Conservation (phyloP, 2,888 invertebrate species). For the Drosophila colorata region DNA sequence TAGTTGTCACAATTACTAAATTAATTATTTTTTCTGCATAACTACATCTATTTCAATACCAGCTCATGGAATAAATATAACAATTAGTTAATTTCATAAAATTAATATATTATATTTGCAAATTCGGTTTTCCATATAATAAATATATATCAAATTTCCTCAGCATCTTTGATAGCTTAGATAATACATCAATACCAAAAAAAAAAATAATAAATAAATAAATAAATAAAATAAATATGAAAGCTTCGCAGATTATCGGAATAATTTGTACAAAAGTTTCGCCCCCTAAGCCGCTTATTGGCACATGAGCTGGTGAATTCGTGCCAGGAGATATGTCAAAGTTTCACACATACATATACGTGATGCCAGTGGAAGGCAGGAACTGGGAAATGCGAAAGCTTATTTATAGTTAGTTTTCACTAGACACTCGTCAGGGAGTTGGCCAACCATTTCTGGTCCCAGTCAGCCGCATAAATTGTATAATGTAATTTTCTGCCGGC, state of each 20-base stretch:
- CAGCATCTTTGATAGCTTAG: background rate
- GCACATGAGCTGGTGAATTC: background rate
- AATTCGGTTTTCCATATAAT: too few relatives aligned
- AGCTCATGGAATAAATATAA: too few relatives aligned
- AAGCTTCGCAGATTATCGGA: constrained; percentile 30
- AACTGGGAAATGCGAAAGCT: constrained; percentile 37
- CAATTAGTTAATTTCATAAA: too few relatives aligned
- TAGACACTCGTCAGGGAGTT: constrained; percentile 45
- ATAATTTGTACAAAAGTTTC: constrained; percentile 38
- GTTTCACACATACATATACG: constrained; percentile 1
- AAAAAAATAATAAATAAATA: background rate
- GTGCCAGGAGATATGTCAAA: constrained; percentile 27
- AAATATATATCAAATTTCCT: background rate
- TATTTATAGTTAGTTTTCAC: constrained; percentile 56
- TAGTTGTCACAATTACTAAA: too few relatives aligned
- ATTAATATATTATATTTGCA: too few relatives aligned
- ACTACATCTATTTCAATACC: too few relatives aligned
- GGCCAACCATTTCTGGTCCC: constrained; percentile 54
- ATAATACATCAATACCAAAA: constrained; percentile 10
- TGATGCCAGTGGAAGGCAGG: background rate
- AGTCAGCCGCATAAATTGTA: constrained; percentile 81
- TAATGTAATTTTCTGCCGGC: constrained; percentile 74
- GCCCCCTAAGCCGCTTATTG: constrained; percentile 1
- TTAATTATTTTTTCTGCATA: too few relatives aligned
- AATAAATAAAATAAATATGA: constrained; percentile 4